phyloP scores from a whole-genome alignment of 1,140 invertebrate genomes.

The Chymomyza costata region DNA sequence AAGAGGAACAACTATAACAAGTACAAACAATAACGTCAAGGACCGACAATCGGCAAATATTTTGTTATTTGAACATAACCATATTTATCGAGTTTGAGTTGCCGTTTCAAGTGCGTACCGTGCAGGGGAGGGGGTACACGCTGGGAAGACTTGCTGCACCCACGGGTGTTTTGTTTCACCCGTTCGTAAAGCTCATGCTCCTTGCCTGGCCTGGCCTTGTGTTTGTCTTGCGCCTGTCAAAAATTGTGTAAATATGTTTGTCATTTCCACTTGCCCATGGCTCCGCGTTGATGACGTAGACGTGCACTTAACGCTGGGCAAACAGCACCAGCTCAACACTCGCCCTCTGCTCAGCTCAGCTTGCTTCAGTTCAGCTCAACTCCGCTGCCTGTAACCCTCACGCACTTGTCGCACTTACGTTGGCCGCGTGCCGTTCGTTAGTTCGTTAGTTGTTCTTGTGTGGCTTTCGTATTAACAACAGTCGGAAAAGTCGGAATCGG shows the following conservation, averaged over 20 bases:
- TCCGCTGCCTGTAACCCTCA: conserved; percentile 27
- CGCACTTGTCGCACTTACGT: conserved; percentile 59
- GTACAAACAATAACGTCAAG: conserved; percentile 24
- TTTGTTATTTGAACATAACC: conserved; percentile 73
- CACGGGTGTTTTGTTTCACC: conserved; percentile 71
- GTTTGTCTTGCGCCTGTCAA: conserved; percentile 64
- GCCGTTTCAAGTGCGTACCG: conserved; percentile 21
- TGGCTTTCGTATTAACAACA: conserved; percentile 66
- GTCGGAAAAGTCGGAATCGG: no score
- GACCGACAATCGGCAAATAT: conserved; percentile 68
- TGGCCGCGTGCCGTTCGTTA: conserved; percentile 65
- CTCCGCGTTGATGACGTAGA: neutral
- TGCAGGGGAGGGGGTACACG: neutral
- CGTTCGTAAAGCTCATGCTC: conserved; percentile 33
- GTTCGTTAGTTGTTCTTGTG: conserved; percentile 66
- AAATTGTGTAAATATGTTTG: conserved; percentile 75
- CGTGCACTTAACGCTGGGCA: conserved; percentile 60
- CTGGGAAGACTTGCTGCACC: conserved; percentile 32
- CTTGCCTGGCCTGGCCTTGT: conserved; percentile 3
- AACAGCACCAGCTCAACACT: conserved; percentile 27
- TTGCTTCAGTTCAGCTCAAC: conserved; percentile 11
- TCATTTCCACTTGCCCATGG: conserved; percentile 71
- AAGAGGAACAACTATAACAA: no score
- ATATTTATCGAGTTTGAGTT: conserved; percentile 69
- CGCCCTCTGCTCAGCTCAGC: neutral